Percentiles rank a stretch among this genome's conserved stretches.
These are phyloP conservation scores for Calycopis cecrops DNA, from an alignment of 1,140 invertebrate genomes.

Conservation along the genomic window DNA sequence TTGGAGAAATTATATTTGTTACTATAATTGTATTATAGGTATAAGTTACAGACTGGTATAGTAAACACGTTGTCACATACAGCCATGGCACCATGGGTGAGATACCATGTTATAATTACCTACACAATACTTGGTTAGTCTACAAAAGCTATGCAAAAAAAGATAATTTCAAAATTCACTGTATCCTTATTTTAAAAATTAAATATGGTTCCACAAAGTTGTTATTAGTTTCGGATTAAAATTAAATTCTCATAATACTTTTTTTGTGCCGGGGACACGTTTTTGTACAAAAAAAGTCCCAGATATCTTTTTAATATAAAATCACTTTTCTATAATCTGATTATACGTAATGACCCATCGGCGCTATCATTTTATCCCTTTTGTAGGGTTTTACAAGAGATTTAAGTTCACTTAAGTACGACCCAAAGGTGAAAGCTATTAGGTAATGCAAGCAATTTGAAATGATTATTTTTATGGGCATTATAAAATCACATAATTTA, in stretches of 20 bases:
- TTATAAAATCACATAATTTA: neutral
- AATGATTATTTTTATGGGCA: slow-evolving; percentile 3
- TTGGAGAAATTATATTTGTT: no score
- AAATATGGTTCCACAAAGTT: slow-evolving; percentile 35
- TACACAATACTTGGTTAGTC: no score
- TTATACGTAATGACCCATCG: slow-evolving; percentile 40
- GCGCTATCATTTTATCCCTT: slow-evolving; percentile 26
- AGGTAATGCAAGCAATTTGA: slow-evolving; percentile 9
- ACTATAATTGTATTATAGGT: no score
- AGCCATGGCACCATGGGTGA: no score
- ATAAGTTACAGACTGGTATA: no score
- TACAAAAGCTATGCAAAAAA: no score
- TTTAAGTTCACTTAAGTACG: slow-evolving; percentile 11
- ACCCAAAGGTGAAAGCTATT: slow-evolving; percentile 5
- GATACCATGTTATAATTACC: no score
- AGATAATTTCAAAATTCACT: no score
- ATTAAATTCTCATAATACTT: slow-evolving; percentile 27
- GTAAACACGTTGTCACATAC: no score
- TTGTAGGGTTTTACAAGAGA: slow-evolving; percentile 8
- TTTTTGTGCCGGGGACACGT: slow-evolving; percentile 46
- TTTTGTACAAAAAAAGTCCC: slow-evolving; percentile 43
- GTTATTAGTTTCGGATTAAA: slow-evolving; percentile 66
- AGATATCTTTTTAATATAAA: slow-evolving; percentile 46
- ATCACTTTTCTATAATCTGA: slow-evolving; percentile 47
- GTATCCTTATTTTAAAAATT: slow-evolving; percentile 13